These are phyloP conservation scores for Mamestra brassicae DNA, from an alignment of 2,888 invertebrate genomes.

Conservation along the genomic window DNA sequence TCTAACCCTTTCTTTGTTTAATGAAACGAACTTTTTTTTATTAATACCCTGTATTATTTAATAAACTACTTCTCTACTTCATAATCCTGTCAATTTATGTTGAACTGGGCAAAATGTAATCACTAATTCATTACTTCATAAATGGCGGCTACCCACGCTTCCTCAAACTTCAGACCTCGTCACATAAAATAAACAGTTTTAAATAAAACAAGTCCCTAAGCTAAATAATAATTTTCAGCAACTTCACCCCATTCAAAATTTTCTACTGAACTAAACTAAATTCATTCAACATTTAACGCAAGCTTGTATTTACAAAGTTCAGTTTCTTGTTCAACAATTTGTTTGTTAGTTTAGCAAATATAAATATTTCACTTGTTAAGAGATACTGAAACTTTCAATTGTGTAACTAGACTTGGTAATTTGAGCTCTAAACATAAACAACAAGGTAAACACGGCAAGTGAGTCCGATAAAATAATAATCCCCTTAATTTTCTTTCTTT, in stretches of 20 bases:
- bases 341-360: slow-evolving; percentile 61
- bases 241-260: slow-evolving; percentile 48
- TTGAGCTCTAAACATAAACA: slow-evolving; percentile 28
- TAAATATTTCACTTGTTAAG: slow-evolving; percentile 64
- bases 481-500: slow-evolving; percentile 3
- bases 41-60: not conserved
- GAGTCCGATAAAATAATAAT: slow-evolving; percentile 14
- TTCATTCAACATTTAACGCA: slow-evolving; percentile 55
- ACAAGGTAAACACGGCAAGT: slow-evolving; percentile 12
- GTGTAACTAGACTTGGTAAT: slow-evolving; percentile 37
- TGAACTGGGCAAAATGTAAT: slow-evolving; percentile 26
- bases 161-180: not conserved
- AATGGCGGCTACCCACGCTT: slow-evolving; percentile 11
- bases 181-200: slow-evolving; percentile 28
- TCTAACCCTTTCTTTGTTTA: too few relatives aligned
- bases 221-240: slow-evolving; percentile 38
- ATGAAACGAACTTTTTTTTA: too few relatives aligned
- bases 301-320: slow-evolving; percentile 67
- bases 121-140: slow-evolving; percentile 16
- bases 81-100: slow-evolving; percentile 2
- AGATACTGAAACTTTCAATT: slow-evolving; percentile 54
- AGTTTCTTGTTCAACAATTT: slow-evolving; percentile 56
- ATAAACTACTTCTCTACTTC: not conserved
- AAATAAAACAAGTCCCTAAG: slow-evolving; percentile 20
- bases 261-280: slow-evolving; percentile 31